Evolutionary conservation across 1,140 invertebrate genomes (phyloP).

Genomic region (Pomacea maculata): DNA sequence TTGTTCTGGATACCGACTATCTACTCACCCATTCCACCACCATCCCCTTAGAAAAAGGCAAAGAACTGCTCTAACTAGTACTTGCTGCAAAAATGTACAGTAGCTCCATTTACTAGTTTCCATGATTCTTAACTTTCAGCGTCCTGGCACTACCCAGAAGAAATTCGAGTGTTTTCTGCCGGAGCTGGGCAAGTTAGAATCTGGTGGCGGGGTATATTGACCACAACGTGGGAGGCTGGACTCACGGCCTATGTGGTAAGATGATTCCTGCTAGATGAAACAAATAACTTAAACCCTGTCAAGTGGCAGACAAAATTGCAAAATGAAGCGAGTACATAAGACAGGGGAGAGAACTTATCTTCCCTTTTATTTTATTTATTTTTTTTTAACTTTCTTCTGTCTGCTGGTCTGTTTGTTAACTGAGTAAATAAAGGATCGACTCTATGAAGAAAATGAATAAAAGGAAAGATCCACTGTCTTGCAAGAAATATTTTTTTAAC

Average conservation of each 20-base stretch:
- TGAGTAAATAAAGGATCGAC: neutral
- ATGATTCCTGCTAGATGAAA: neutral
- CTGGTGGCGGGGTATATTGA: slow-evolving; percentile 45
- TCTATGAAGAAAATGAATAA: neutral
- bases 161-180: slow-evolving; percentile 37
- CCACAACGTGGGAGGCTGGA: slow-evolving; percentile 33
- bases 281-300: neutral
- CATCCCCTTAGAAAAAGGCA: too few species aligned
- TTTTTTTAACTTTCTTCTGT: neutral
- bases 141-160: slow-evolving; percentile 40
- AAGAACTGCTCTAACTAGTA: too few species aligned
- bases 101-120: too few species aligned
- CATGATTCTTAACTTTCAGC: slow-evolving; percentile 26
- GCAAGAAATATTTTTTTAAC: neutral
- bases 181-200: slow-evolving; percentile 31
- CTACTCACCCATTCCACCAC: too few species aligned
- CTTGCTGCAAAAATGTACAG: too few species aligned
- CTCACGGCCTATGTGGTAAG: slow-evolving; percentile 42
- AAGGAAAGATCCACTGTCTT: neutral
- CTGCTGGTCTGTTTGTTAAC: neutral
- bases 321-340: neutral
- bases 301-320: neutral
- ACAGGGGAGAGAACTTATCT: too few species aligned
- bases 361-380: too few species aligned
- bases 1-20: too few species aligned